A percentile compares a stretch with the other conserved stretches of the same genome.
Conservation (phyloP, 2,888 invertebrate genomes). For the Agelastica alni region DNA sequence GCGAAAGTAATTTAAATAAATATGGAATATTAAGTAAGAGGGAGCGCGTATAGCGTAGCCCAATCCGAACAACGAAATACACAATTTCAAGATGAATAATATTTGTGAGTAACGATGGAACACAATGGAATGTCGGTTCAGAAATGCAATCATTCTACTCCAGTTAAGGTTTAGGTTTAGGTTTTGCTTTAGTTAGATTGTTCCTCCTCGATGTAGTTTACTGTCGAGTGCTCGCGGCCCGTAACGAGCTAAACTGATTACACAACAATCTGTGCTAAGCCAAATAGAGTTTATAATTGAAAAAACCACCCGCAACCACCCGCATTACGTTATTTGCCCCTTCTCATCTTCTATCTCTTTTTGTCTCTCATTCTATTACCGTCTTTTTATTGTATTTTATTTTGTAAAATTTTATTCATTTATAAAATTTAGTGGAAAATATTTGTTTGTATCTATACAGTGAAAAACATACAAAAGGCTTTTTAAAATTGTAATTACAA, state of each 20-base stretch:
- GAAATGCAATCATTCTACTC: conserved; percentile 60
- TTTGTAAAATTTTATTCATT: no score
- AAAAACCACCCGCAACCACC: conserved; percentile 54
- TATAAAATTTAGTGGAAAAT: no score
- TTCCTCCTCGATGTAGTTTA: conserved; percentile 57
- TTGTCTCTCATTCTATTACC: conserved; percentile 32
- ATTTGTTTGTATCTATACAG: no score
- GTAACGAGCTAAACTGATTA: conserved; percentile 59
- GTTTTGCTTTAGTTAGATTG: conserved; percentile 59
- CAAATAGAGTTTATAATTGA: conserved; percentile 61
- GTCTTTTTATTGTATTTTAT: conserved; percentile 31
- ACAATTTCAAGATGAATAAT: conserved; percentile 46
- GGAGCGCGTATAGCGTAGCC: conserved; percentile 28
- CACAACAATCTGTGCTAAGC: conserved; percentile 60
- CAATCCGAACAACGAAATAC: conserved; percentile 33
- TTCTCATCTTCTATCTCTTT: conserved; percentile 32
- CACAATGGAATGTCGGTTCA: conserved; percentile 45
- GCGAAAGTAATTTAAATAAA: conserved; percentile 44
- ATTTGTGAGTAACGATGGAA: conserved; percentile 48
- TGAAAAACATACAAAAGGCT: no score
- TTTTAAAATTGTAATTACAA: no score
- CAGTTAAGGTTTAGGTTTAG: conserved; percentile 60
- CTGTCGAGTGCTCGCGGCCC: conserved; percentile 57
- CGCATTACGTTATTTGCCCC: conserved; percentile 31
- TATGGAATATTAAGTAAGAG: conserved; percentile 45